Evolutionary conservation across 2,888 invertebrate species (phyloP).

Genomic region (Micoletzkya japonica): DNA sequence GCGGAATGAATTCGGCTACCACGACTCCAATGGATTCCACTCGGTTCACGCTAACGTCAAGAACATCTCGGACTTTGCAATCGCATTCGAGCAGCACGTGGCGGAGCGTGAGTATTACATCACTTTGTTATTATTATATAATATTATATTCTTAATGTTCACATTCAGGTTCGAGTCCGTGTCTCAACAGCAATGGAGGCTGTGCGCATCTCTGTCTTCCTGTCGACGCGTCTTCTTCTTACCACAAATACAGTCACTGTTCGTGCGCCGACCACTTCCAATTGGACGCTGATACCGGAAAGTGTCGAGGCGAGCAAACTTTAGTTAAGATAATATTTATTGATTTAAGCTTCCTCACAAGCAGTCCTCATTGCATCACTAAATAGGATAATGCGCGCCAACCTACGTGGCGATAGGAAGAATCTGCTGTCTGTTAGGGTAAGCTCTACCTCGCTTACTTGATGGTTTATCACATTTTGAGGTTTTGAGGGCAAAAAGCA

Average conservation of each 20-base stretch:
- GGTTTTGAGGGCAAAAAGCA: no score
- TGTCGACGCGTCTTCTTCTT: not conserved
- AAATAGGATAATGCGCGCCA: no score
- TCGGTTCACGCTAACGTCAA: constrained; percentile 22
- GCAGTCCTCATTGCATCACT: not conserved
- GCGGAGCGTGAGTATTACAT: no score
- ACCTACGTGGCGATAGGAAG: no score
- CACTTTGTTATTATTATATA: no score
- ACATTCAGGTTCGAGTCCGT: constrained; percentile 2
- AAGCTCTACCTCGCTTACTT: no score
- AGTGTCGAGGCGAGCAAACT: not conserved
- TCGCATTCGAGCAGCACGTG: no score
- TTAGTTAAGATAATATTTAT: no score
- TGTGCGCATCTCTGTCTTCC: constrained; percentile 6
- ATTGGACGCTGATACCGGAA: not conserved
- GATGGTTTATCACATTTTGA: no score
- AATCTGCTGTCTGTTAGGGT: no score
- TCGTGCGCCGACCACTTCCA: constrained; percentile 10
- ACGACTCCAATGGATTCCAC: constrained; percentile 16
- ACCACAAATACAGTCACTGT: not conserved
- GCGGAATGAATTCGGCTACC: constrained; percentile 19
- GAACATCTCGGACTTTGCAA: not conserved
- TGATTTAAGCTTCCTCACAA: not conserved
- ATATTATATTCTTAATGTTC: no score
- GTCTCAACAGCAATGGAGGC: constrained; percentile 6